phyloP scores from a whole-genome alignment of 1,140 invertebrate genomes.

The Aphidius gifuensis region DNA sequence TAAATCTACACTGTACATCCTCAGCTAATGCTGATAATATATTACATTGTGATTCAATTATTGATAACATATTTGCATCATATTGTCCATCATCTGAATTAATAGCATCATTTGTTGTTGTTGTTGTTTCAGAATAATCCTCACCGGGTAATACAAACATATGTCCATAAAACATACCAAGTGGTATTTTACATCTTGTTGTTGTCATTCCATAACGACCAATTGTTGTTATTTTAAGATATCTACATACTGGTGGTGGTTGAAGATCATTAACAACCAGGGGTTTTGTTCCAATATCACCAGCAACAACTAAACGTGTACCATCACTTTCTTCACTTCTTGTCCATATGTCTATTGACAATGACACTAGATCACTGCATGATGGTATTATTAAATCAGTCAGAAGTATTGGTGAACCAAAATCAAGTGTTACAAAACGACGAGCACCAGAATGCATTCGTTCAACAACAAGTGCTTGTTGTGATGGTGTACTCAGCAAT shows the following conservation, averaged over 20 bases:
- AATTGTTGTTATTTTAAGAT: slow-evolving; percentile 84
- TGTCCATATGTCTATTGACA: slow-evolving; percentile 88
- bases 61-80: slow-evolving; percentile 46
- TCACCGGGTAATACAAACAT: slow-evolving; percentile 73
- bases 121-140: slow-evolving; percentile 57
- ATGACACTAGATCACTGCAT: slow-evolving; percentile 79
- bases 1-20: slow-evolving; percentile 78
- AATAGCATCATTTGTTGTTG: slow-evolving; percentile 38
- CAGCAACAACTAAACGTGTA: slow-evolving; percentile 77
- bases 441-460: slow-evolving; percentile 86
- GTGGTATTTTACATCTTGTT: slow-evolving; percentile 82
- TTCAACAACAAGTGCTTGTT: slow-evolving; percentile 86
- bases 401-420: slow-evolving; percentile 78
- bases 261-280: slow-evolving; percentile 84
- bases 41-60: slow-evolving; percentile 58
- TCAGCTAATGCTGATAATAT: slow-evolving; percentile 65
- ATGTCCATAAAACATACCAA: slow-evolving; percentile 91
- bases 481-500: slow-evolving; percentile 71
- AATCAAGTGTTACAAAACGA: slow-evolving; percentile 86
- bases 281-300: slow-evolving; percentile 80
- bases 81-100: slow-evolving; percentile 34
- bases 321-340: slow-evolving; percentile 80
- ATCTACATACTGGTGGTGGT: slow-evolving; percentile 83
- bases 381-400: slow-evolving; percentile 87
- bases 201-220: slow-evolving; percentile 87